These are phyloP conservation scores for Lacerta viridis DNA, from an alignment of 2,797 vertebrate species.

Conservation along the genomic window DNA sequence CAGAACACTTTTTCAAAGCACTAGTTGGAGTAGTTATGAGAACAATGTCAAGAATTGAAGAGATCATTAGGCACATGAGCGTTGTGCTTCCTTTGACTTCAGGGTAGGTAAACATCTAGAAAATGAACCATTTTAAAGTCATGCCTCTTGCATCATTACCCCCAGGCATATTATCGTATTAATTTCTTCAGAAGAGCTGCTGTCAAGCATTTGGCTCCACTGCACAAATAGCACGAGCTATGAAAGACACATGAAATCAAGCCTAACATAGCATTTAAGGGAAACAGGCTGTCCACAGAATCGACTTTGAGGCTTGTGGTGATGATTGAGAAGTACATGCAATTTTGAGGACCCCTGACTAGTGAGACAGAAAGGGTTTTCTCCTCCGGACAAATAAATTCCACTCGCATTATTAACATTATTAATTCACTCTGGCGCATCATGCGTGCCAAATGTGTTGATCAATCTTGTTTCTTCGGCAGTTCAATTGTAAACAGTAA, in stretches of 20 bases:
- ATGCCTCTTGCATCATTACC: conserved; percentile 22
- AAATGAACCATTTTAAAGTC: conserved; percentile 61
- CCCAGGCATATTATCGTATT: conserved; percentile 62
- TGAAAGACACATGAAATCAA: conserved; percentile 72
- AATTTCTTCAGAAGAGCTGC: conserved; percentile 61
- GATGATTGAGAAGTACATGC: conserved; percentile 48
- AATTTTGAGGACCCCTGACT: conserved; percentile 58
- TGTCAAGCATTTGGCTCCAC: conserved; percentile 69
- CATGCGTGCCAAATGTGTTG: conserved; percentile 63
- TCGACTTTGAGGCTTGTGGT: conserved; percentile 59
- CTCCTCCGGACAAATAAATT: conserved; percentile 39
- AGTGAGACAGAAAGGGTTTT: conserved; percentile 53
- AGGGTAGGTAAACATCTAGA: conserved; percentile 56
- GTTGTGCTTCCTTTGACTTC: conserved; percentile 5
- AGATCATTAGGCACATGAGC: neutral
- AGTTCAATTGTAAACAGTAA: conserved; percentile 71
- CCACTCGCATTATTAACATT: conserved; percentile 51
- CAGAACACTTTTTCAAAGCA: neutral
- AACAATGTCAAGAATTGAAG: conserved; percentile 20
- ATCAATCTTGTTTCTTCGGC: conserved; percentile 66
- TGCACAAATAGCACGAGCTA: conserved; percentile 70
- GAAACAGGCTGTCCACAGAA: conserved; percentile 64
- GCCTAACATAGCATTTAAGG: conserved; percentile 68
- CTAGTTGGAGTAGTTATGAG: neutral
- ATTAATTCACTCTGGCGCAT: conserved; percentile 61